Conservation (phyloP, 2,113 vertebrate species). For the Canis aureus region DNA sequence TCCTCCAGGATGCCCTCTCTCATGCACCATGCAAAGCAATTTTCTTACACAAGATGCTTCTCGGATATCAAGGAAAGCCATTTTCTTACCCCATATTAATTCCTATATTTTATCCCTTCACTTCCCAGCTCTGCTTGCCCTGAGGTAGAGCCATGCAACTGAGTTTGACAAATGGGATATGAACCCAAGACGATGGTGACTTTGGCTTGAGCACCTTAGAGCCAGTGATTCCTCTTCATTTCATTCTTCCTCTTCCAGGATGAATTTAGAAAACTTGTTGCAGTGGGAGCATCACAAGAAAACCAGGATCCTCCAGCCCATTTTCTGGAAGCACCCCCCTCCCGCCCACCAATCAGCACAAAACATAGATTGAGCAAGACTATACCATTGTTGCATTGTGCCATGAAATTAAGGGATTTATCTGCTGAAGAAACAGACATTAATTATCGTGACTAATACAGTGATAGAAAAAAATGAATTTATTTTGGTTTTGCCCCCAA, state of each 20-base stretch:
- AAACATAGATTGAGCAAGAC: not conserved
- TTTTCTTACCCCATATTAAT: not conserved
- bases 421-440: not conserved
- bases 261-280: not conserved
- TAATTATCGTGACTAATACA: not conserved
- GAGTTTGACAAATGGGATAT: not conserved
- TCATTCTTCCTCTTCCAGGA: not conserved
- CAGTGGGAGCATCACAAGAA: not conserved
- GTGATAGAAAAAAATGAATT: conserved; percentile 9
- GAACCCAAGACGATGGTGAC: not conserved
- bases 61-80: not conserved
- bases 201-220: not conserved
- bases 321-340: not conserved
- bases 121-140: not conserved
- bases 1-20: conserved; percentile 1
- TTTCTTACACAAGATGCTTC: not conserved
- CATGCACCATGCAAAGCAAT: not conserved
- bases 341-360: not conserved
- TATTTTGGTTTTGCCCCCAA: not conserved
- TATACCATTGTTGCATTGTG: not conserved
- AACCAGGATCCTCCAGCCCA: not conserved
- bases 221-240: not conserved
- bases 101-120: not conserved
- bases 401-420: not conserved
- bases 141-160: not conserved